Evolutionary conservation across 53 echinoderm and acorn worm genomes (phyloP).

Genomic region (Echinarachnius parma): DNA sequence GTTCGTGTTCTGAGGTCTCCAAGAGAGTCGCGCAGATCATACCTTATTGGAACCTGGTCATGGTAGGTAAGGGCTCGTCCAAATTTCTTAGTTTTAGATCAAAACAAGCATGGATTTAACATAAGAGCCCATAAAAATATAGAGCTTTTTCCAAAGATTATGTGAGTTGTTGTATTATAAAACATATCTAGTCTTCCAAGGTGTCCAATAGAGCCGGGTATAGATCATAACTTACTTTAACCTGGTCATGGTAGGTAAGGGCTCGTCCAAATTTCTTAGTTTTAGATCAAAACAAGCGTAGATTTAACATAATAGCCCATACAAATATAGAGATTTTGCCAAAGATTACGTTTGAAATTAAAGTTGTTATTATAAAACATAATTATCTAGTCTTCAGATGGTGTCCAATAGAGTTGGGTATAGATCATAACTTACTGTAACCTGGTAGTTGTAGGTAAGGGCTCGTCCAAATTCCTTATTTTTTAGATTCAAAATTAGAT

Average conservation of each 20-base stretch:
- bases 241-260: conserved; percentile 91
- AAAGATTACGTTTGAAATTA: too few species aligned
- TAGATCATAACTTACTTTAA: conserved; percentile 97
- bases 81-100: conserved; percentile 6
- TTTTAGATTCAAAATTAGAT: too few species aligned
- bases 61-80: conserved; percentile 79
- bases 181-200: conserved; percentile 89
- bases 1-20: conserved; percentile 91
- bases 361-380: too few species aligned
- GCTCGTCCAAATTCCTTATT: conserved; percentile 39
- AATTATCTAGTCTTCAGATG: conserved; percentile 90
- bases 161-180: too few species aligned
- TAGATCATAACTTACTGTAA: conserved; percentile 97
- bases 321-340: too few species aligned
- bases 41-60: conserved; percentile 96
- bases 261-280: conserved; percentile 41
- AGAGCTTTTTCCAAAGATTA: too few species aligned
- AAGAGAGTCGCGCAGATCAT: conserved; percentile 91
- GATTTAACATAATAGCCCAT: too few species aligned
- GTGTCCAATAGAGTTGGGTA: conserved; percentile 90
- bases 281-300: not conserved
- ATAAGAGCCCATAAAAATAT: too few species aligned
- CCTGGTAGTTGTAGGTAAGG: conserved; percentile 89
- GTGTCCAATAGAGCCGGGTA: conserved; percentile 89
- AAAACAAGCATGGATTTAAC: too few species aligned